Conservation (phyloP, 1,140 invertebrate species). For the Sitophilus oryzae region DNA sequence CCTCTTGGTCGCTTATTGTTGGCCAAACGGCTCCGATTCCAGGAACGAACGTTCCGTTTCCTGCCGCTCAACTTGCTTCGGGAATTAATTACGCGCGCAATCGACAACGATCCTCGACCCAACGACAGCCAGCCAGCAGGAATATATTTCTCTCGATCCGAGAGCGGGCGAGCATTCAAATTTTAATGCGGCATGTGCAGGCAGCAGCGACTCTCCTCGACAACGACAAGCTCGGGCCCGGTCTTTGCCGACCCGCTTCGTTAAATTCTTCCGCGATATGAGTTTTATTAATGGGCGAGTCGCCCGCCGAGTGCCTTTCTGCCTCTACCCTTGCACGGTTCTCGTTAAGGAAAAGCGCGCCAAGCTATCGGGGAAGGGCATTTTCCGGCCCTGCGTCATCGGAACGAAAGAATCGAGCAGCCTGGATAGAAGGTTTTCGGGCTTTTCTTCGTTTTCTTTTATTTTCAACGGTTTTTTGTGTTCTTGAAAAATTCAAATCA, state of each 20-base stretch:
- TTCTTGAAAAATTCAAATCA: too few relatives aligned
- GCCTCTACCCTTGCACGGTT: background rate
- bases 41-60: background rate
- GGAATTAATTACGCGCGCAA: background rate
- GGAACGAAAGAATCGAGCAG: too few relatives aligned
- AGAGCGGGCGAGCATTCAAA: background rate
- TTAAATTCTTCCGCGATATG: constrained; percentile 16
- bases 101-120: background rate
- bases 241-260: constrained; percentile 7
- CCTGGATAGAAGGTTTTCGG: too few relatives aligned
- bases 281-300: constrained; percentile 4
- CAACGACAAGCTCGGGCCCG: too few relatives aligned
- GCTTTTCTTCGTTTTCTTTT: too few relatives aligned
- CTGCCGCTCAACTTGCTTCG: background rate
- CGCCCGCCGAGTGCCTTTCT: background rate
- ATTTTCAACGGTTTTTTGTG: too few relatives aligned
- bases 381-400: background rate
- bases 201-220: background rate
- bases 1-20: background rate
- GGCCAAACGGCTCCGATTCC: background rate
- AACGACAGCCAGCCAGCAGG: background rate
- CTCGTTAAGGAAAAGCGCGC: background rate
- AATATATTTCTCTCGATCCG: too few relatives aligned
- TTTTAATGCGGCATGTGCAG: background rate
- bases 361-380: background rate